Percentiles rank a stretch among this genome's conserved stretches.
Conservation (phyloP, 1,140 invertebrate species). For the Psilanteris sp. region DNA sequence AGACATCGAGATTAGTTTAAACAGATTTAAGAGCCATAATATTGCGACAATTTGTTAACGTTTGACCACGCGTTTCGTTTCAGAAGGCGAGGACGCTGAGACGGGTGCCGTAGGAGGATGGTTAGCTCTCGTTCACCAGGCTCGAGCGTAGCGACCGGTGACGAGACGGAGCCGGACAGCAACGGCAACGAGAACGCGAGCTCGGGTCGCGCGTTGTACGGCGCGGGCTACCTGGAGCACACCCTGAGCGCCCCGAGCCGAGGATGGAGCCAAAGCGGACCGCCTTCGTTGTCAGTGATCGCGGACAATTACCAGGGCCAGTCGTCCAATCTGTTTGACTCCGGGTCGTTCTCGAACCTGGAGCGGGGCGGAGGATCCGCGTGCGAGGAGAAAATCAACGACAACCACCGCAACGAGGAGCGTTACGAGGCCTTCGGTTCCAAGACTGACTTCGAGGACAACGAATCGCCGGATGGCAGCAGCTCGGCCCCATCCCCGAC, state of each 20-base stretch:
- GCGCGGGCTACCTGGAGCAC: constrained; percentile 31
- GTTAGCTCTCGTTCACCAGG: constrained; percentile 73
- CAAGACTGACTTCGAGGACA: constrained; percentile 68
- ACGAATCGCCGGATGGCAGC: constrained; percentile 71
- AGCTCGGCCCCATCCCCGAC: constrained; percentile 76
- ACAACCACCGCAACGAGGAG: constrained; percentile 69
- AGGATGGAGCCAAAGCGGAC: constrained; percentile 68
- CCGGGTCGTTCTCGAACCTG: constrained; percentile 60
- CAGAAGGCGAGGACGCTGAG: not conserved
- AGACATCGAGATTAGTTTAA: no score
- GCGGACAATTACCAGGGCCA: constrained; percentile 59
- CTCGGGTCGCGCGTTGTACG: constrained; percentile 6
- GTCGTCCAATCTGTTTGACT: constrained; percentile 45
- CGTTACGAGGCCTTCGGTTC: constrained; percentile 76
- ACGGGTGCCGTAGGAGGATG: constrained; percentile 67
- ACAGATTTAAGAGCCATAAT: no score
- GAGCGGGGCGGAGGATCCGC: constrained; percentile 29
- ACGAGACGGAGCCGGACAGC: constrained; percentile 17
- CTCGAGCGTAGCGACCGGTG: constrained; percentile 41
- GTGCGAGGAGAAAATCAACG: constrained; percentile 21
- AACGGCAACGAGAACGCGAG: constrained; percentile 29
- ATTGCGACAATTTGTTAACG: no score
- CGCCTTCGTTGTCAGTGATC: constrained; percentile 68
- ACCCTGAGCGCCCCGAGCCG: constrained; percentile 27
- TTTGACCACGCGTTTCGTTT: no score